These are phyloP conservation scores for Clostera curtula DNA, from an alignment of 2,888 invertebrate species.

Conservation along the genomic window DNA sequence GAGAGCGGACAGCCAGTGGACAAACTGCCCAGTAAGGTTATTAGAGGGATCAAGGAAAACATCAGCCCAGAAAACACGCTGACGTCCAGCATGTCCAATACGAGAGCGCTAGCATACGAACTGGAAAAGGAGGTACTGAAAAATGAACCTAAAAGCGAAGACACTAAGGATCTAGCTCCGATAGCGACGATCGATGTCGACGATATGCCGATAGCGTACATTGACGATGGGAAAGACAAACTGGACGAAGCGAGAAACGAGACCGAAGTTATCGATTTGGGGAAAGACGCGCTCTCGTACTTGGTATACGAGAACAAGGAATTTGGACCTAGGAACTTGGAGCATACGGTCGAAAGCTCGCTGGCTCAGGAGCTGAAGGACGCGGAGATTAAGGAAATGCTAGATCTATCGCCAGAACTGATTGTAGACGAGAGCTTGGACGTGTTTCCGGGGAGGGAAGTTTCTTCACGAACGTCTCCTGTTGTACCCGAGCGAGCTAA, in stretches of 20 bases:
- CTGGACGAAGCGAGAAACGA: conserved; percentile 18
- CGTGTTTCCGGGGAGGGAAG: conserved; percentile 41
- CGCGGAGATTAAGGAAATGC: conserved; percentile 52
- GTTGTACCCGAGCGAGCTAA: conserved; percentile 58
- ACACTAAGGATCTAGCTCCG: conserved; percentile 49
- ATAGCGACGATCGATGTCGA: conserved; percentile 63
- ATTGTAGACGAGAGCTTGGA: conserved; percentile 51
- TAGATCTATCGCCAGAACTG: conserved; percentile 60
- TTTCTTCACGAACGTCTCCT: conserved; percentile 43
- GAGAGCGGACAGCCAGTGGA: conserved; percentile 58
- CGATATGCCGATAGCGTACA: conserved; percentile 42
- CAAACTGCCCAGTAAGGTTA: conserved; percentile 72
- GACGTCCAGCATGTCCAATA: conserved; percentile 57
- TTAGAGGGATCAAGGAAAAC: conserved; percentile 77
- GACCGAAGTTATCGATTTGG: conserved; percentile 48
- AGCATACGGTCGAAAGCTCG: too few species aligned
- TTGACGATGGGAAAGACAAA: conserved; percentile 47
- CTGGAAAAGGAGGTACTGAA: conserved; percentile 35
- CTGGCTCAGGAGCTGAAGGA: conserved; percentile 55
- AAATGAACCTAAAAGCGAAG: conserved; percentile 36
- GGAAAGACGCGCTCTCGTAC: conserved; percentile 60
- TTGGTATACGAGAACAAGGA: conserved; percentile 50
- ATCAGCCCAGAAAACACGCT: conserved; percentile 77
- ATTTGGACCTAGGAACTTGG: too few species aligned
- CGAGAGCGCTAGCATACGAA: conserved; percentile 52